A percentile compares a stretch with the other conserved stretches of the same genome.
These are phyloP conservation scores for human DNA, from an alignment of 2,113 vertebrate species.

Conservation along the genomic window DNA sequence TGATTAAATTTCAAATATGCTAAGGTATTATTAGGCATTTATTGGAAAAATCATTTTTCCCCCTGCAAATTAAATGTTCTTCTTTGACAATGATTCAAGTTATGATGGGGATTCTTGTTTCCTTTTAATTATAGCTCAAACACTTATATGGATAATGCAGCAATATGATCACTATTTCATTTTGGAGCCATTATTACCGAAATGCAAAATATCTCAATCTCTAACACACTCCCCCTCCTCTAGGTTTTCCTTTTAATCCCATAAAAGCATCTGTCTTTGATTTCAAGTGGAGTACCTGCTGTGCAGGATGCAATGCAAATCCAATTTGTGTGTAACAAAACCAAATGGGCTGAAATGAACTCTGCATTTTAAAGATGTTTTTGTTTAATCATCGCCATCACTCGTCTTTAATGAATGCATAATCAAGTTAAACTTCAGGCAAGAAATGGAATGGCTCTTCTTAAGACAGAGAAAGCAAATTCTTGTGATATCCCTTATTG, in stretches of 20 bases:
- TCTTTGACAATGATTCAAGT: conserved; percentile 79
- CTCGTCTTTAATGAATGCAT: conserved; percentile 87
- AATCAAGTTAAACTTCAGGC: conserved; percentile 86
- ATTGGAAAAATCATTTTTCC: conserved; percentile 78
- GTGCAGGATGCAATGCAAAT: conserved; percentile 87
- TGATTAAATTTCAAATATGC: conserved; percentile 83
- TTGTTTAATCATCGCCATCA: conserved; percentile 86
- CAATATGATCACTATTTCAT: conserved; percentile 75
- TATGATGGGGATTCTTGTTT: conserved; percentile 80
- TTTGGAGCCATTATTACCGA: conserved; percentile 73
- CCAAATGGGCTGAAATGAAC: conserved; percentile 88
- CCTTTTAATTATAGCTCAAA: conserved; percentile 84
- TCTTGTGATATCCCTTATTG: conserved; percentile 49
- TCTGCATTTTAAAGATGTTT: conserved; percentile 87
- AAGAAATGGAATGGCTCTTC: conserved; percentile 76
- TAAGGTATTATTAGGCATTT: conserved; percentile 83
- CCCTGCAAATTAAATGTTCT: conserved; percentile 80
- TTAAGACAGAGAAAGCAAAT: conserved; percentile 54
- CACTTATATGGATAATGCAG: conserved; percentile 77
- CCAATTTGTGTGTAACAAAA: conserved; percentile 87
- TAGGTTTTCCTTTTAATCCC: conserved; percentile 87
- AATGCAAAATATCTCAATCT: conserved; percentile 78
- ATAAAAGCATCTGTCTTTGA: conserved; percentile 89
- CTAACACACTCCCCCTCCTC: conserved; percentile 67
- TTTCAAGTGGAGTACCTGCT: conserved; percentile 87